Evolutionary conservation across 2,797 vertebrate species (phyloP), one percentile per base, ranked within the genome.

Genomic region (Cyprinella venusta): DNA sequence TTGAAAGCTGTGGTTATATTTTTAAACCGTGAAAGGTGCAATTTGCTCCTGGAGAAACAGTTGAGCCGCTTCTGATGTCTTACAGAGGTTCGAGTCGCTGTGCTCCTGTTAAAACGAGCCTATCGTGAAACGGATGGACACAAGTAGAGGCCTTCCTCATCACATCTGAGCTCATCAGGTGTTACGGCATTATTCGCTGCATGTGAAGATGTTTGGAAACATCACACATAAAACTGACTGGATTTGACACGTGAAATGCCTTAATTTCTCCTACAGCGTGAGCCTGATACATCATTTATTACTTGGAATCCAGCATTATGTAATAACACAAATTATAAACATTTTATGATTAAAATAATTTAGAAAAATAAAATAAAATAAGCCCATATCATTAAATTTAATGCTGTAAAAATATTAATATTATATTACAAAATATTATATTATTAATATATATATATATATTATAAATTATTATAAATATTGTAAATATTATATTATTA

Each of bases 21-120:
- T 40, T 68, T 79, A 79, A 79, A 79, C 33, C 33, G 15, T 79
- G 64, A 79, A 79, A 68, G 77, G 48, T 79, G 77, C 33, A 40
- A 68, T 79, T 79, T 54, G 8, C 45, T 68, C 45, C 77, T 8
- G 6, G 30, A 78, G 30, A 38, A 79, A 54, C 16, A 68, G 45
- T 40, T 10, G 30, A 36, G 61, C 19, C 19, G 10, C 68, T 68
- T 54, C 30, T 52, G 59, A 33, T 26, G 6, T 78, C 30, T 78
- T 21, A 26, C 38, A 2, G 21, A 65, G 56, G n/a, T 63, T 12
- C 2, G 8, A 48, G 26, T 15, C 36, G 36, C 38, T 40, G 38
- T 40, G 38, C 5, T 79, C 77, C 33, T 5, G 2, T 54, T 54
- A 40, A 38, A 54, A 24, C 15, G 21, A 6, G 21, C 5, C 24